Base-by-base conservation (phyloP, 2,113 vertebrate genomes). In the Nestor notabilis region DNA sequence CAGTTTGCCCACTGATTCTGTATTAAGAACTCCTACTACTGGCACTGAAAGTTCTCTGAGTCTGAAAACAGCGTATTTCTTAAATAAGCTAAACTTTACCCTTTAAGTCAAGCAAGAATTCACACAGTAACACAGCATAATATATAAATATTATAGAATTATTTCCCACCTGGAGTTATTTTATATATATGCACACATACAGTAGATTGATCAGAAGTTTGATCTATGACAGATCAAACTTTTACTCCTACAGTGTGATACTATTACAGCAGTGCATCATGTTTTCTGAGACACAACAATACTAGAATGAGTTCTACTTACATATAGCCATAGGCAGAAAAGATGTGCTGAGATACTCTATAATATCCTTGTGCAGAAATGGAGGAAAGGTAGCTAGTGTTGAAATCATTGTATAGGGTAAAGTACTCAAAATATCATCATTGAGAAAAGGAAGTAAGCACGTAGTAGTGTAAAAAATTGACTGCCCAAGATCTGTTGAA, bases 401-500 rank as follows among this genome's bases (percentile, higher is more conserved):
- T 97, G 99, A 99, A 97, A 99, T 99, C 99, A 99, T 99, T 96
- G 99, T 99, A 98, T 99, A 99, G 93, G 99, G 99, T 97, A 99
- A 99, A 98, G 99, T 99, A 98, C 99, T 99, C 98, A 99, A 99
- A 98, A 99, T 99, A 98, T 99, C 99, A 94, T 99, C 99, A 98
- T 92, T 99, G 98, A 99, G 99, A 99, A 99, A 99, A 91, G 99
- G 99, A 96, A 99, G 99, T 97, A 99, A 99, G 98, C 99, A 99
- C 81, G 99, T 99, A 78, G 99, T 99, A 89, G 99, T 99, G 97
- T 99, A 99, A 99, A 99, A 99, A 99, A 99, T 99, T 89, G 99
- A 99, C 98, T 99, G 99, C 98, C 99, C 99, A 95, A 99, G 99
- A 99, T 99, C 99, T 99, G 98, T 95, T 95, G 97, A 98, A 97